Evolutionary conservation across 2,797 vertebrate species (phyloP).

Genomic region (Onychomys arenicola): DNA sequence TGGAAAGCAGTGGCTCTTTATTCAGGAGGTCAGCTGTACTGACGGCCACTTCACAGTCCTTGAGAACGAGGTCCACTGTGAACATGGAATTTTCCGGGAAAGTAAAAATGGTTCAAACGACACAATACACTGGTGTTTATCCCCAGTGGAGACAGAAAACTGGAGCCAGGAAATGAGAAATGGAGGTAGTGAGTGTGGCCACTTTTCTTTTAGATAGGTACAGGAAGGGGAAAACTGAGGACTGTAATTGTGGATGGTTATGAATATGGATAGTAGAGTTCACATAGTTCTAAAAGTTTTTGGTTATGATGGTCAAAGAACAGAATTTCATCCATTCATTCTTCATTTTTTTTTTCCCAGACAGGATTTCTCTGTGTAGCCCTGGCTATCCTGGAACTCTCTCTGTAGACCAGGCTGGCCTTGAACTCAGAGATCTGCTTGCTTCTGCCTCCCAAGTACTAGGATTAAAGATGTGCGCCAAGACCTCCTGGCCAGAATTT

Average conservation of each 20-base stretch:
- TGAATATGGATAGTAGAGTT: neutral
- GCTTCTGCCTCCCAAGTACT: neutral
- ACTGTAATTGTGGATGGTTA: neutral
- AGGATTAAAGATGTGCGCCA: neutral
- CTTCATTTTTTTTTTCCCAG: neutral
- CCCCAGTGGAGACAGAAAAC: conserved; percentile 23
- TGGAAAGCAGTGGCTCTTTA: conserved; percentile 26
- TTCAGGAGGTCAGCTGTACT: neutral
- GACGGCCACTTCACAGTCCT: neutral
- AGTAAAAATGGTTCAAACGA: neutral
- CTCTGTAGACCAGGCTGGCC: neutral
- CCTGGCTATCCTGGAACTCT: neutral
- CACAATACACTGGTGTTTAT: neutral
- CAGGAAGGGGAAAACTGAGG: neutral
- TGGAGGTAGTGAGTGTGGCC: neutral
- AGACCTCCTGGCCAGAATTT: neutral
- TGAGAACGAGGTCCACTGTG: conserved; percentile 41
- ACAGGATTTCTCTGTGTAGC: neutral
- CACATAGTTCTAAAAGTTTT: neutral
- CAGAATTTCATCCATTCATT: neutral
- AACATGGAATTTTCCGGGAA: conserved; percentile 1
- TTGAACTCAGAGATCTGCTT: neutral
- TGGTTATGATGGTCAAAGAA: conserved; percentile 20
- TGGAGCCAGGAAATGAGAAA: conserved; percentile 10
- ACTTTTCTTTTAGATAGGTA: neutral